Evolutionary conservation across 1,140 invertebrate species (phyloP), one percentile per base, ranked within the genome.

Genomic region (Eriocheir sinensis): DNA sequence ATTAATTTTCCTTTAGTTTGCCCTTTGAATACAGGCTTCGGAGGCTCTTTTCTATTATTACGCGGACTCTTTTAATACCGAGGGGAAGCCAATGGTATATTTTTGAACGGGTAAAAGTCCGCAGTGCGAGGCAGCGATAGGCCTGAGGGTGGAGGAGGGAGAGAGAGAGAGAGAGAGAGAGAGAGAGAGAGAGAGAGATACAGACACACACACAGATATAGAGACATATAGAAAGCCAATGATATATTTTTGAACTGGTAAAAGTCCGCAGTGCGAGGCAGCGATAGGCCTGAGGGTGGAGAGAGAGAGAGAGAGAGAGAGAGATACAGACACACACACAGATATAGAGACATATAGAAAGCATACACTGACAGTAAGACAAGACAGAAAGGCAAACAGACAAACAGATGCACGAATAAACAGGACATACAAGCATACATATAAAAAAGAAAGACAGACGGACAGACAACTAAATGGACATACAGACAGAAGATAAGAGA

Each of bases 281-380:
- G 44, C 4, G 44, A 15, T 8, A 15, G 15, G 44, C 4, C 4
- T 8, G 44, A 48, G 44, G 44, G 15, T 4, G 15, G 83, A 86
- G 83, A 86, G 83, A 86, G 83, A 86, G 83, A 86, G 83, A 86
- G 83, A 86, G 83, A 86, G 83, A 86, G 83, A 86, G 83, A 86
- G 83, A 86, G 83, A 86, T n/a, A 86, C 30, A 86, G 83, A 86
- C 30, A 86, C 30, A 86, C 30, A 86, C 30, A 41, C 30, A 86
- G 83, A 41, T n/a, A 86, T n/a, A 41, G 83, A 86, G 30, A n/a
- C 3, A 36, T n/a, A n/a, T 6, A 86, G 83, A 41, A 6, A 36
- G 83, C 15, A 12, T 9, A 12, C 9, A 40, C 17, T 17, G 27
- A 60, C 9, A 21, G 27, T 21, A 21, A 60, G n/a, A n/a, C n/a